Percentiles rank a stretch among this genome's conserved stretches.
Conservation (phyloP, 2,888 invertebrate species). For the Tachystola acroxantha region DNA sequence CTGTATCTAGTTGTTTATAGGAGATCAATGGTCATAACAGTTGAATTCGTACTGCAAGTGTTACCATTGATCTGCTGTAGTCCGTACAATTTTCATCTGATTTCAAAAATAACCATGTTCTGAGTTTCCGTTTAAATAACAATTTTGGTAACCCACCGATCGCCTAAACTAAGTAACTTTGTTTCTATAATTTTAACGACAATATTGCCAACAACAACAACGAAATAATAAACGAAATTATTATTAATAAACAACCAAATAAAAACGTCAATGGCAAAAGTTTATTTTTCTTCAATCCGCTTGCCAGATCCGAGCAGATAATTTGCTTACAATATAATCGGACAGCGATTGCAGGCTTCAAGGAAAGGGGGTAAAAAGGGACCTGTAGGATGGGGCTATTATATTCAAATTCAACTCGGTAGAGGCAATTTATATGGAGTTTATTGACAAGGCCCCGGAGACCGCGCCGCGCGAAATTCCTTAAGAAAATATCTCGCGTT, state of each 20-base stretch:
- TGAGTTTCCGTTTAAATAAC: too few relatives aligned
- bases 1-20: too few relatives aligned
- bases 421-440: conserved; percentile 75
- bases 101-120: too few relatives aligned
- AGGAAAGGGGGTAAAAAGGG: conserved; percentile 64
- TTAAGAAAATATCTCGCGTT: conserved; percentile 52
- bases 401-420: conserved; percentile 74
- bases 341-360: conserved; percentile 65
- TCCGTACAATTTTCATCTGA: too few relatives aligned
- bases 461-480: conserved; percentile 63
- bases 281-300: conserved; percentile 41
- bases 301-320: conserved; percentile 70
- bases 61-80: too few relatives aligned
- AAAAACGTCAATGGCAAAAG: conserved; percentile 31
- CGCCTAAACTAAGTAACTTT: too few relatives aligned
- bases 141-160: too few relatives aligned
- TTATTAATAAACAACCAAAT: conserved; percentile 31
- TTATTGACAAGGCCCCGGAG: conserved; percentile 69
- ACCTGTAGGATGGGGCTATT: conserved; percentile 64
- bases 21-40: too few relatives aligned
- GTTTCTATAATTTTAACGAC: too few relatives aligned
- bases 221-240: too few relatives aligned
- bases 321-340: conserved; percentile 79
- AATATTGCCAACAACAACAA: too few relatives aligned
- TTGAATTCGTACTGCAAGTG: too few relatives aligned